phyloP scores from a whole-genome alignment of 2,113 vertebrate genomes.

The Calidris pugnax region DNA sequence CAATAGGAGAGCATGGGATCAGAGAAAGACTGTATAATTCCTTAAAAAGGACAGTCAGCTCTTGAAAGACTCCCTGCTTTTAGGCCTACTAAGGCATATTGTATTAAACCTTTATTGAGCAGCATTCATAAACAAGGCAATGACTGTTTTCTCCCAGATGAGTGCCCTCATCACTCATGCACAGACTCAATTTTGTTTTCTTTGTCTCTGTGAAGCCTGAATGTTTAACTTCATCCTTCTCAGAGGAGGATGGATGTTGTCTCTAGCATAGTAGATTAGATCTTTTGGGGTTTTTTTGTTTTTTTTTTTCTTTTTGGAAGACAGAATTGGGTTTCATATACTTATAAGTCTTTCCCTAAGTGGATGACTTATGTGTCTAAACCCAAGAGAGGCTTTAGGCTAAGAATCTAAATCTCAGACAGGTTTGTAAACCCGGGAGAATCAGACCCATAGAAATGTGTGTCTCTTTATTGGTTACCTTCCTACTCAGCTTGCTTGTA shows the following conservation, averaged over 20 bases:
- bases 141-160: not conserved
- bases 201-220: not conserved
- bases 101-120: not conserved
- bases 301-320: not conserved
- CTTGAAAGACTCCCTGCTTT: not conserved
- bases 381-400: not conserved
- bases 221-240: not conserved
- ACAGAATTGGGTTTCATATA: not conserved
- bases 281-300: too few species aligned
- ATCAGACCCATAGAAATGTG: not conserved
- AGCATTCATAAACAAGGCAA: not conserved
- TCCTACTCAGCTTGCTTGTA: not conserved
- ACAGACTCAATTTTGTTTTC: not conserved
- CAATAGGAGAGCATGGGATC: not conserved
- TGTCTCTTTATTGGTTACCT: not conserved
- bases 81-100: not conserved
- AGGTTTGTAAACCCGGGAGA: not conserved
- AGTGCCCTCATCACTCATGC: not conserved
- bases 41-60: not conserved
- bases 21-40: not conserved
- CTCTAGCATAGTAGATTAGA: not conserved
- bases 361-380: not conserved
- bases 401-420: not conserved
- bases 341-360: not conserved
- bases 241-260: not conserved